A percentile compares a stretch with the other conserved stretches of the same genome.
phyloP scores from a whole-genome alignment of 2,888 invertebrate species.

The Frankliniella intonsa region DNA sequence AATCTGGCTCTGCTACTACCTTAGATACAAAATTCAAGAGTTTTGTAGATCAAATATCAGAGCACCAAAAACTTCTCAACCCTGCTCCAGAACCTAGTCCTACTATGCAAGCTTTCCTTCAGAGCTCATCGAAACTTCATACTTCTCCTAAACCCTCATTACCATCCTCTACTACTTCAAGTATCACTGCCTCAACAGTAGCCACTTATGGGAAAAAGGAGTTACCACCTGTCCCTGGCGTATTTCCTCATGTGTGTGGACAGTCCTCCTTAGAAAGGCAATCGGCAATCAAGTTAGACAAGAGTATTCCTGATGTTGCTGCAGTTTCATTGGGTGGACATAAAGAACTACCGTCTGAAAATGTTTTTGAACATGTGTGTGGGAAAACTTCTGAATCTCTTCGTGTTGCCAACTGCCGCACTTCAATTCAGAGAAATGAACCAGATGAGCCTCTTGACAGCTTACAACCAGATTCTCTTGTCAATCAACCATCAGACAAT shows the following conservation, averaged over 20 bases:
- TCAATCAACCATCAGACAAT: constrained; percentile 24
- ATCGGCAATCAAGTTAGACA: background rate
- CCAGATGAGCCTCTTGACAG: background rate
- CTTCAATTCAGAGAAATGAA: background rate
- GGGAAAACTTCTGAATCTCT: background rate
- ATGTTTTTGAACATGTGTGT: constrained; percentile 28
- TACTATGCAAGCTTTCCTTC: constrained; percentile 64
- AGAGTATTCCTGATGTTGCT: background rate
- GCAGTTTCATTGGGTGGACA: background rate
- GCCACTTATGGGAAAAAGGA: constrained; percentile 33
- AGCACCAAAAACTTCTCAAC: constrained; percentile 79
- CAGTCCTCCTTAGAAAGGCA: constrained; percentile 14
- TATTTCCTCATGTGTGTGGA: constrained; percentile 42
- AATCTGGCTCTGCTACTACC: constrained; percentile 77
- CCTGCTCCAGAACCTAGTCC: constrained; percentile 67
- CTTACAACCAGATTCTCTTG: background rate
- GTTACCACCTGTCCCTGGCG: constrained; percentile 37
- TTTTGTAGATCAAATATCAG: constrained; percentile 78
- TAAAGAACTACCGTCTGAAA: background rate
- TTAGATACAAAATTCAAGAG: constrained; percentile 79
- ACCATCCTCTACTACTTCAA: constrained; percentile 34
- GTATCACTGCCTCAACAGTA: constrained; percentile 30
- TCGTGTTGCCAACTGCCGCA: background rate
- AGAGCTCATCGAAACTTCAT: constrained; percentile 46
- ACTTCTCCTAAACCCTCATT: constrained; percentile 38